Evolutionary conservation across 2,113 vertebrate genomes (phyloP).

Genomic region (Gymnorhina tibicen): DNA sequence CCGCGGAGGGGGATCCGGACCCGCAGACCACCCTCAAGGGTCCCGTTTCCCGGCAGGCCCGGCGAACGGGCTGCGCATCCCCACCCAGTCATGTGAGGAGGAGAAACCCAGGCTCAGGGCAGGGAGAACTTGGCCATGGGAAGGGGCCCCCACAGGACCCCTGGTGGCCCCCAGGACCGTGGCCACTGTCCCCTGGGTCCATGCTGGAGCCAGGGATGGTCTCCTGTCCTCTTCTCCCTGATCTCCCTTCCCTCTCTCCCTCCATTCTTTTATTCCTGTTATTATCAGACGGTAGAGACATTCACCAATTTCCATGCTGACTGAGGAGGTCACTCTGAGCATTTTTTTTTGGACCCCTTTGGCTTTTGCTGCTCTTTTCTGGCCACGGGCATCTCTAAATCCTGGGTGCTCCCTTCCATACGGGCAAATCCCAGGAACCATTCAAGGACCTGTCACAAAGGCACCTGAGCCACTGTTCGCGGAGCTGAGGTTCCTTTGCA

Average conservation of each 20-base stretch:
- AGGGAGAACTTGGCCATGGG: neutral
- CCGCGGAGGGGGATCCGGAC: no score
- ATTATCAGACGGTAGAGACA: rapidly evolving
- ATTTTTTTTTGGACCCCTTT: neutral
- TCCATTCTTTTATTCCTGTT: rapidly evolving
- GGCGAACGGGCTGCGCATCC: neutral
- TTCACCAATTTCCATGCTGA: rapidly evolving
- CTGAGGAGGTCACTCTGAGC: neutral
- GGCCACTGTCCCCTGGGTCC: neutral
- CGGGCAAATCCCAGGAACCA: no score
- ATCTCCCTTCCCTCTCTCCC: neutral
- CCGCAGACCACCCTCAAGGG: neutral
- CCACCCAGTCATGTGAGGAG: neutral
- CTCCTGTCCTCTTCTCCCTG: neutral
- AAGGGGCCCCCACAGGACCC: neutral
- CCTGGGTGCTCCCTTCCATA: neutral
- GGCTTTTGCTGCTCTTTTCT: neutral
- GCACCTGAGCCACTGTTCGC: rapidly evolving
- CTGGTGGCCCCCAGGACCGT: neutral
- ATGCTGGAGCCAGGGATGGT: neutral
- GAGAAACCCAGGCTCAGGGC: neutral
- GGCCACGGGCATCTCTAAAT: rapidly evolving
- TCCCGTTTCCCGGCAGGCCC: neutral
- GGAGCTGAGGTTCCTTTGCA: neutral
- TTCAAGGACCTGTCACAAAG: neutral